Conservation (phyloP, 2,888 invertebrate genomes). For the Phania funesta region DNA sequence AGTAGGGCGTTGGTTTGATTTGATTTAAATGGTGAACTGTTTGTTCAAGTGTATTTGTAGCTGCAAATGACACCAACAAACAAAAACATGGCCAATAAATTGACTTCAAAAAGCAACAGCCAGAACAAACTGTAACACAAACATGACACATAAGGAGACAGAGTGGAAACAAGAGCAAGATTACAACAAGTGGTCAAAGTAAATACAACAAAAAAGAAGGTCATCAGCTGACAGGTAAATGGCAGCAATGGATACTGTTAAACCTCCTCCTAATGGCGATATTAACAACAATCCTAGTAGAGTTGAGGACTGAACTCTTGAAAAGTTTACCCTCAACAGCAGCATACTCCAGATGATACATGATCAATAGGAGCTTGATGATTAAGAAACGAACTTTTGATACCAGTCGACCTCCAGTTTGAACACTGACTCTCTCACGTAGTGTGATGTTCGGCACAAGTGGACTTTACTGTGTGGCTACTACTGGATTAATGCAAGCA, state of each 20-base stretch:
- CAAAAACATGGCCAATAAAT: constrained; percentile 58
- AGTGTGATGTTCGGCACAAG: too few relatives aligned
- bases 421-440: too few relatives aligned
- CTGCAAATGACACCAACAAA: constrained; percentile 26
- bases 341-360: too few relatives aligned
- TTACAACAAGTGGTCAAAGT: constrained; percentile 61
- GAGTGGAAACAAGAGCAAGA: constrained; percentile 63
- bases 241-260: constrained; percentile 42
- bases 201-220: constrained; percentile 15
- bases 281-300: too few relatives aligned
- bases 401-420: too few relatives aligned
- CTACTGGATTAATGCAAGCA: too few relatives aligned
- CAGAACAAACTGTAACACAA: not conserved
- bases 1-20: constrained; percentile 66
- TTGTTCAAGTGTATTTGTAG: constrained; percentile 18
- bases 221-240: constrained; percentile 19
- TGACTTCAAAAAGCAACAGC: constrained; percentile 24
- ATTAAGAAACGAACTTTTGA: too few relatives aligned
- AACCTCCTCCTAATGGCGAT: too few relatives aligned
- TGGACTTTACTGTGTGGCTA: too few relatives aligned
- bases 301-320: too few relatives aligned
- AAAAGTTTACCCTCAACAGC: too few relatives aligned
- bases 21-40: constrained; percentile 36
- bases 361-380: too few relatives aligned
- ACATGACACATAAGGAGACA: constrained; percentile 65